phyloP scores from a whole-genome alignment of 2,797 vertebrate species.

The Malurus splendens region DNA sequence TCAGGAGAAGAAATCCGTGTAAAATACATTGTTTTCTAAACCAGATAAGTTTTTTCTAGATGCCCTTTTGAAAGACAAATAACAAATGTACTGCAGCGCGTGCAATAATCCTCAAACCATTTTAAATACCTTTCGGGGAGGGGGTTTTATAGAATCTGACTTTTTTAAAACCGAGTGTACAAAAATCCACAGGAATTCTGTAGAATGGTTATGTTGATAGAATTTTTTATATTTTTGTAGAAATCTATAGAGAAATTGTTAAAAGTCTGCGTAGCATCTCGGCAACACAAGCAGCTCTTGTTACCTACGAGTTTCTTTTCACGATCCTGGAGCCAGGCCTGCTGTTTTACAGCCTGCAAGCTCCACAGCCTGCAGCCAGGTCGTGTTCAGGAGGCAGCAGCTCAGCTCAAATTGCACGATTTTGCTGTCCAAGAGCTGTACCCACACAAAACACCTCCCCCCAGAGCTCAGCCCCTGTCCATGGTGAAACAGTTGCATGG shows the following conservation, averaged over 20 bases:
- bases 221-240: slow-evolving; percentile 71
- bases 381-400: not conserved
- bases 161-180: slow-evolving; percentile 61
- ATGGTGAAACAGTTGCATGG: not conserved
- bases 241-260: slow-evolving; percentile 56
- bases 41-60: slow-evolving; percentile 51
- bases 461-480: not conserved
- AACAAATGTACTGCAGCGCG: not conserved
- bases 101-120: slow-evolving; percentile 40
- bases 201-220: slow-evolving; percentile 67
- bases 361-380: not conserved
- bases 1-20: slow-evolving; percentile 51
- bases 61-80: slow-evolving; percentile 60
- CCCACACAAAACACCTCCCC: not conserved
- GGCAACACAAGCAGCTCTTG: slow-evolving; percentile 33
- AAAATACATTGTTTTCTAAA: slow-evolving; percentile 57
- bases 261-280: slow-evolving; percentile 28
- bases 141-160: slow-evolving; percentile 55
- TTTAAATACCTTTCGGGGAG: slow-evolving; percentile 44
- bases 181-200: slow-evolving; percentile 65
- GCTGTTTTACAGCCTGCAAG: not conserved
- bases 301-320: not conserved
- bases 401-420: slow-evolving; percentile 20
- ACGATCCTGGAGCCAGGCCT: slow-evolving; percentile 2
- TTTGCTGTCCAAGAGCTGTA: not conserved